Base-by-base conservation (phyloP, 2,113 vertebrate genomes). In the Embiotoca jacksoni region DNA sequence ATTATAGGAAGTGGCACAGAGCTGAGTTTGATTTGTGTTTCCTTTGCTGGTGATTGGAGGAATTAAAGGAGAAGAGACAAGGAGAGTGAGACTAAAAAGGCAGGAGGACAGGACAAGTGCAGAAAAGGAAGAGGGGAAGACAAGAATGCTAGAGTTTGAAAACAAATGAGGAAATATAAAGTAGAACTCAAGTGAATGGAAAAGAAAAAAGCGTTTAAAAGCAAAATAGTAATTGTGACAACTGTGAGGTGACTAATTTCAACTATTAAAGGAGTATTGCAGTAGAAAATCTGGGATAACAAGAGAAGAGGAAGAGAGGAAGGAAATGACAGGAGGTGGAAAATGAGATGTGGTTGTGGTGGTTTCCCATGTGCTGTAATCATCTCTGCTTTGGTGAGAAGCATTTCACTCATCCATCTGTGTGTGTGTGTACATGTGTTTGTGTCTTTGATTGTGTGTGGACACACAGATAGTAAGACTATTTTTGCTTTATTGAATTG, bases 1-100 rank as follows among this genome's bases (percentile, higher is more conserved):
- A 93, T 93, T 73, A 87, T 72, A 93, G 94, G 94, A 95, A 94
- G 81, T 37, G 30, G 82, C 59, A 53, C 60, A 58, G 62, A 70
- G 76, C 82, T 76, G 83, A 59, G 84, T 85, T 88, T 78, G 82
- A 86, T 90, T 82, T 84, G 55, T 6, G 33, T 67, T 92, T 91
- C 89, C 85, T 82, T 70, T 54, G 23, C 61, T 61, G 47, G 67
- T 52, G 70, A 69, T 56, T 67, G 52, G 78, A 76, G 58, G 61
- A 31, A 68, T 80, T 47, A 61, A n/a, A 60, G 2, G 16, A 63
- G 33, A 84, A 61, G 31, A 44, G 11, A 46, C 7, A 39, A 47
- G 16, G 41, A 70, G 39, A 63, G n/a, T 62, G 49, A 59, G 35
- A 78, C 39, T 77, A 8, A 46, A 66, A 75, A 64, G 33, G 31